Evolutionary conservation across 2,888 invertebrate genomes (phyloP), one percentile per base, ranked within the genome.

Genomic region (Noctua pronuba): DNA sequence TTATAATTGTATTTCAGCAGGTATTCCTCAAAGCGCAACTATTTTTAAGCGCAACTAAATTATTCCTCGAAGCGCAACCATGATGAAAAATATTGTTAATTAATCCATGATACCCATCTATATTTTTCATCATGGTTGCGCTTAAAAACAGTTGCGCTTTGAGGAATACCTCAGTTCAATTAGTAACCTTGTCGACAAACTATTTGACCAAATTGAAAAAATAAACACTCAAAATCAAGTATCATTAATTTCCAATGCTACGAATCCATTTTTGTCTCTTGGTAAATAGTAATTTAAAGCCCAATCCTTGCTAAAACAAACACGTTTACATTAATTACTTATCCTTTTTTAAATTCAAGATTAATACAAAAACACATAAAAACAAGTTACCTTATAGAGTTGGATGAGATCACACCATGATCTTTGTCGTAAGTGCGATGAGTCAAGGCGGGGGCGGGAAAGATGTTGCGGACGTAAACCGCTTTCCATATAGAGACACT

Each of bases 381-480:
- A 38, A 24, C 83, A 13, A 68, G 81, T 83, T 87, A 62, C 88
- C 88, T 28, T 88, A 78, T 80, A 55, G 0, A 75, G 86, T 28
- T n/a, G n/a, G 84, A 76, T 88, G 88, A 88, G 87, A 88, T 88
- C 88, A 88, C 74, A 31, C 46, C 38, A 38, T 69, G 75, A 65
- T 75, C 31, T 60, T 73, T n/a, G 24, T 41, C 28, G n/a, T 66
- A 65, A 64, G 71, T 38, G 52, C 18, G 44, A 44, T 87, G 88
- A 88, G 66, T 86, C 88, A 87, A 52, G 52, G 84, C 65, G 88
- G 76, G 84, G 88, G 88, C 84, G 87, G 10, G 10, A 66, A 73
- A 82, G 86, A 88, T 86, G 87, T 84, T 79, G 81, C 76, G 79
- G 68, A 72, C 62, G 7, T 64, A n/a, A 69, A 2, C n/a, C n/a